These are phyloP conservation scores for Helicoverpa assulta DNA, from an alignment of 2,888 invertebrate species.

Conservation along the genomic window DNA sequence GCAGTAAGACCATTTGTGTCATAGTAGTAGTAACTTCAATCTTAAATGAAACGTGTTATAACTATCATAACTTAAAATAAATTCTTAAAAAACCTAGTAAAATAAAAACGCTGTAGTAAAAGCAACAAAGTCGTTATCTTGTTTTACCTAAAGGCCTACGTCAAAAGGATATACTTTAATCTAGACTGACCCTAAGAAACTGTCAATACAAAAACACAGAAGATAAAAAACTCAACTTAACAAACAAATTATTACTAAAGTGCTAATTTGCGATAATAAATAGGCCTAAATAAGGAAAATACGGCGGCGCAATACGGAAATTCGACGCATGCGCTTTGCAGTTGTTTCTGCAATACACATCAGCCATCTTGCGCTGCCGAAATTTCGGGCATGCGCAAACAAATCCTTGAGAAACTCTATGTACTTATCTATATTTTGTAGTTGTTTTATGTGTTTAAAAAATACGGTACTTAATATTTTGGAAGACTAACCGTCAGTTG, in stretches of 20 bases:
- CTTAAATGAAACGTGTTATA: no score
- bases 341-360: not conserved
- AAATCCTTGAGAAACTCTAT: not conserved
- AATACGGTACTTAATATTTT: no score
- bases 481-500: no score
- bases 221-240: no score
- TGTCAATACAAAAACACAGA: not conserved
- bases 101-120: no score
- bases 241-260: not conserved
- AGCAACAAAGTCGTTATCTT: no score
- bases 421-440: no score
- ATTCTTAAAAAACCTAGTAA: no score
- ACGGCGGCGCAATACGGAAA: not conserved
- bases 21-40: no score
- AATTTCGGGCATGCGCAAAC: not conserved
- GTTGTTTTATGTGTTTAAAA: not conserved
- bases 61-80: no score
- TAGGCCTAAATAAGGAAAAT: not conserved
- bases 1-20: no score
- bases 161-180: not conserved
- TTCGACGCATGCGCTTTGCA: not conserved
- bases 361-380: not conserved
- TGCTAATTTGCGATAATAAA: not conserved
- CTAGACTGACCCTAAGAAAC: not conserved
- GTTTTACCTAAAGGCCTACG: no score